These are phyloP conservation scores for Heteropelma amictum DNA, from an alignment of 2,888 invertebrate species.

Conservation along the genomic window DNA sequence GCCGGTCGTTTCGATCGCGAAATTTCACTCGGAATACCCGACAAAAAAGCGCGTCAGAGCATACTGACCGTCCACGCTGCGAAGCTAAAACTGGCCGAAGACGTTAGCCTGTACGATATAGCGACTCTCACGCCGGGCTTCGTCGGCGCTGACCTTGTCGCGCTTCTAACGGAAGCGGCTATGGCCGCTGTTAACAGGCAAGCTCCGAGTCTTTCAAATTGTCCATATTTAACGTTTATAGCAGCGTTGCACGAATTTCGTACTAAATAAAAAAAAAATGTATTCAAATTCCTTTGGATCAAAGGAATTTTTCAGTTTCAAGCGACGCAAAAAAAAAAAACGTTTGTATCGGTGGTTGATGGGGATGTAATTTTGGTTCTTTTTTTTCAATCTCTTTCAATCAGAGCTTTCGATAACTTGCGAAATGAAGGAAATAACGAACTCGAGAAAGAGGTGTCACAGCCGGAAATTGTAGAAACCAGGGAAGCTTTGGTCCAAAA, in stretches of 20 bases:
- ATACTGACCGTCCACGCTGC: slow-evolving; percentile 88
- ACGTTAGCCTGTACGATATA: slow-evolving; percentile 85
- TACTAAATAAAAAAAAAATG: no score
- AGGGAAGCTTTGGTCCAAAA: slow-evolving; percentile 48
- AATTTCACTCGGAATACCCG: slow-evolving; percentile 95
- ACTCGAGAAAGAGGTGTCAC: slow-evolving; percentile 56
- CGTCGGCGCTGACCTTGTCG: slow-evolving; percentile 95
- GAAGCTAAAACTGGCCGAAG: slow-evolving; percentile 83
- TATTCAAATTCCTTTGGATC: no score
- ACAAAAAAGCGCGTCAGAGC: slow-evolving; percentile 88
- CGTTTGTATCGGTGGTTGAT: no score
- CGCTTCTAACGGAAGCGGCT: slow-evolving; percentile 92
- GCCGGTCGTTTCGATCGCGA: slow-evolving; percentile 97
- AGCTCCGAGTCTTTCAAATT: no score
- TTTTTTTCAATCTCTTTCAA: background rate
- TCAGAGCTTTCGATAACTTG: slow-evolving; percentile 73
- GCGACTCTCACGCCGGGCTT: slow-evolving; percentile 95
- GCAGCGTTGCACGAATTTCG: background rate
- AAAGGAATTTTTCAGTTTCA: no score
- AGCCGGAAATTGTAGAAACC: background rate
- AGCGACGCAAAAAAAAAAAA: no score
- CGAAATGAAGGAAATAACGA: slow-evolving; percentile 64
- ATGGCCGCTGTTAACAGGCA: slow-evolving; percentile 91
- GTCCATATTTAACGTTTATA: background rate
- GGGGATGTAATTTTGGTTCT: background rate